These are phyloP conservation scores for Karalla daura DNA, from an alignment of 2,797 vertebrate species.

Conservation along the genomic window DNA sequence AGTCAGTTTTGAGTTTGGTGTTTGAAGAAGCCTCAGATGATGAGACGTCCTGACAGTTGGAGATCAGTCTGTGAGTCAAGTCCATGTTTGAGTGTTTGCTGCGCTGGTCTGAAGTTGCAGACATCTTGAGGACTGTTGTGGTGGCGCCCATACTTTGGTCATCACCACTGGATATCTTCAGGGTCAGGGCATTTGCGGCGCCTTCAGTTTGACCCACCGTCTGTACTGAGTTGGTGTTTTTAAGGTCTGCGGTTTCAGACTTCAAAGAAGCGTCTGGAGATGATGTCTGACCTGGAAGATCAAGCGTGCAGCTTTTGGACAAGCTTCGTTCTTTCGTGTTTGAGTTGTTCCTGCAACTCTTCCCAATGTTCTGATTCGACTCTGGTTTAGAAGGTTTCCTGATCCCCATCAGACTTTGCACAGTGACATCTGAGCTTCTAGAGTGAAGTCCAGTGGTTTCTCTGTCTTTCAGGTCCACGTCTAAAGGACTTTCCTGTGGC, in stretches of 20 bases:
- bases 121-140: not conserved
- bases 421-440: not conserved
- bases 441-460: not conserved
- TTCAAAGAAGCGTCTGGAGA: conserved; percentile 23
- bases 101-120: conserved; percentile 2
- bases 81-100: not conserved
- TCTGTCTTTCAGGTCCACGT: not conserved
- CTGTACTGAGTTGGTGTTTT: not conserved
- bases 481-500: not conserved
- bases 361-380: conserved; percentile 5
- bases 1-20: not conserved
- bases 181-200: not conserved
- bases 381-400: conserved; percentile 5
- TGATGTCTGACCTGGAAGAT: not conserved
- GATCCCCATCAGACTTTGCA: not conserved
- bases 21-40: conserved; percentile 1
- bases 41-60: conserved; percentile 12
- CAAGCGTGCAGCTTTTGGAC: not conserved
- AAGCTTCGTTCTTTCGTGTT: conserved; percentile 21
- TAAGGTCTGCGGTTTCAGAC: not conserved
- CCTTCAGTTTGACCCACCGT: not conserved
- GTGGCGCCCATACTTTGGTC: not conserved
- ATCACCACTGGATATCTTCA: not conserved
- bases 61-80: conserved; percentile 5
- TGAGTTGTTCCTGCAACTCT: conserved; percentile 12